Evolutionary conservation across 2,888 invertebrate species (phyloP).

Genomic region (Tipula unca): DNA sequence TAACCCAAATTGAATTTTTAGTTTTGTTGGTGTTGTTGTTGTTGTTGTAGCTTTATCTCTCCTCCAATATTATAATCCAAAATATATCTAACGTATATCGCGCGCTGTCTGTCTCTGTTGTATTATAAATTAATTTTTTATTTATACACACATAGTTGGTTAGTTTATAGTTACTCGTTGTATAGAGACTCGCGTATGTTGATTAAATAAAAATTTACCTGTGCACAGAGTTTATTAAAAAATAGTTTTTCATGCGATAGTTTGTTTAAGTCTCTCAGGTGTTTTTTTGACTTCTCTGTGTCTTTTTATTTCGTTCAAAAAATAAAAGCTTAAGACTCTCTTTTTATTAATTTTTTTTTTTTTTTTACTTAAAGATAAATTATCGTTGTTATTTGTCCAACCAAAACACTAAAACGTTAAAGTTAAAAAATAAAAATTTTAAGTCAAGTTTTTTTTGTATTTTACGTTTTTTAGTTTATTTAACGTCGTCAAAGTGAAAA

Average conservation of each 20-base stretch:
- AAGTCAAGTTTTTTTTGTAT: neutral
- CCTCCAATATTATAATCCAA: neutral
- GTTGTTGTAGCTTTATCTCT: neutral
- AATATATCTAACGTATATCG: neutral
- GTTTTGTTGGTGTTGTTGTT: neutral
- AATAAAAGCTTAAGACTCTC: neutral
- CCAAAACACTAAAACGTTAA: slow-evolving; percentile 14
- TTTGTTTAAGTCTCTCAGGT: neutral
- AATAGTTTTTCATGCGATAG: slow-evolving; percentile 2
- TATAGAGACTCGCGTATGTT: neutral
- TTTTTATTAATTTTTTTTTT: neutral
- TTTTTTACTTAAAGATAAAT: neutral
- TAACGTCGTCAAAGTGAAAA: slow-evolving; percentile 14
- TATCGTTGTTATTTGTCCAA: neutral
- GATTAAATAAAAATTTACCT: neutral
- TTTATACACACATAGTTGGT: neutral
- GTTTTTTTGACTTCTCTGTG: neutral
- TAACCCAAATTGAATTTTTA: neutral
- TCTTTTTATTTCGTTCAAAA: neutral
- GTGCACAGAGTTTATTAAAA: neutral
- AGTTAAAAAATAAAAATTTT: neutral
- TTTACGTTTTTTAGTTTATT: neutral
- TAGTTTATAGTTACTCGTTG: neutral
- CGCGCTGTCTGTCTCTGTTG: neutral
- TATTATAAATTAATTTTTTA: neutral